These are phyloP conservation scores for Synanthedon formicaeformis DNA, from an alignment of 2,888 invertebrate species.

Conservation along the genomic window DNA sequence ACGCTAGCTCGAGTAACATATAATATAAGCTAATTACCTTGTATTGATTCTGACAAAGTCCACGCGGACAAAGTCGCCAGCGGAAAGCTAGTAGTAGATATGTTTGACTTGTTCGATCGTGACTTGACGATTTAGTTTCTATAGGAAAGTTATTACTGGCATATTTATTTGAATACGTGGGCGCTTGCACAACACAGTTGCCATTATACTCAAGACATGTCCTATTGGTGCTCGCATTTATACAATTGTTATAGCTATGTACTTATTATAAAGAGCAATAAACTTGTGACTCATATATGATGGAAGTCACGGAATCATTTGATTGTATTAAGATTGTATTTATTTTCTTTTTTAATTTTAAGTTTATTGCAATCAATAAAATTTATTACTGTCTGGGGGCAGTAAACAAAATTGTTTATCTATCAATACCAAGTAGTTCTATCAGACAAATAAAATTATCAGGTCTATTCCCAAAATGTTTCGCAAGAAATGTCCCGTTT, in stretches of 20 bases:
- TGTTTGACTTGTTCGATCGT: slow-evolving; percentile 42
- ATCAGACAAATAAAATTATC: no score
- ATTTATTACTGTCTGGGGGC: no score
- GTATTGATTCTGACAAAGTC: no score
- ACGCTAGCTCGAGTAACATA: no score
- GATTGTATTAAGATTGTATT: neutral
- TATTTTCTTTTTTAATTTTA: no score
- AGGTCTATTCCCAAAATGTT: no score
- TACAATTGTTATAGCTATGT: slow-evolving; percentile 25
- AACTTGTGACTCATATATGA: slow-evolving; percentile 28
- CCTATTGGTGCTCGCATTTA: slow-evolving; percentile 3
- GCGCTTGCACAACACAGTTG: slow-evolving; percentile 51
- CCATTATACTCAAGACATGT: slow-evolving; percentile 25
- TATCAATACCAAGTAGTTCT: no score
- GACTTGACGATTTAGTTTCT: slow-evolving; percentile 62
- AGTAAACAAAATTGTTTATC: no score
- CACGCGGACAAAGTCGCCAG: no score
- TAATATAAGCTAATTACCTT: no score
- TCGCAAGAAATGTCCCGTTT: no score
- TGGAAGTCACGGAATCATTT: neutral
- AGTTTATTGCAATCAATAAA: no score
- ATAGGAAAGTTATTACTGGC: slow-evolving; percentile 62
- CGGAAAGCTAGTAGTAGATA: slow-evolving; percentile 6
- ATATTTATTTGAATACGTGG: slow-evolving; percentile 64
- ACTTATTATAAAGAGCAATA: slow-evolving; percentile 37